Conservation (phyloP, 2,888 invertebrate species). For the Cataglyphis altisquamis region DNA sequence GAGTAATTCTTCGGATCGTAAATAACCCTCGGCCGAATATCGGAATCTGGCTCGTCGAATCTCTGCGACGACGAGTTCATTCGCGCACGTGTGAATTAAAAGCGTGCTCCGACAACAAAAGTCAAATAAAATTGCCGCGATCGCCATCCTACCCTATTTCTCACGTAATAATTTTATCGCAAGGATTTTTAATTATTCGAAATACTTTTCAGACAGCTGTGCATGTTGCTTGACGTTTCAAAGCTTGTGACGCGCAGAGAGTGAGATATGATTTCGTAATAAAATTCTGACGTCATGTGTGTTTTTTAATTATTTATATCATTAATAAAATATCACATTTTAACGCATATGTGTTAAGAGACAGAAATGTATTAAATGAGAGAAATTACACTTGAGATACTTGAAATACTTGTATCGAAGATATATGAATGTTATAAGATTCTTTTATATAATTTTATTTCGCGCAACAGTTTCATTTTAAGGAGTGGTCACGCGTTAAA, state of each 20-base stretch:
- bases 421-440: neutral
- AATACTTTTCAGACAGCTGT: neutral
- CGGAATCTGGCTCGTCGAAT: constrained; percentile 68
- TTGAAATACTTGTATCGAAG: neutral
- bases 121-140: constrained; percentile 47
- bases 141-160: constrained; percentile 14
- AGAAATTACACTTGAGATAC: neutral
- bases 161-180: neutral
- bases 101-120: constrained; percentile 50
- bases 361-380: neutral
- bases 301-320: neutral
- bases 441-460: neutral
- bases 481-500: neutral
- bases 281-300: neutral
- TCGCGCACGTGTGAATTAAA: constrained; percentile 67
- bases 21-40: constrained; percentile 67
- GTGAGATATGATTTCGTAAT: neutral
- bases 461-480: neutral
- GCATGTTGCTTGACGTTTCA: neutral
- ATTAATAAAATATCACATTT: neutral
- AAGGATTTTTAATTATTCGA: constrained; percentile 16
- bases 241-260: neutral
- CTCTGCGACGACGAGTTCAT: constrained; percentile 67
- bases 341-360: neutral
- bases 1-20: constrained; percentile 71